phyloP scores from a whole-genome alignment of 2,113 vertebrate species.

The Promerops cafer region DNA sequence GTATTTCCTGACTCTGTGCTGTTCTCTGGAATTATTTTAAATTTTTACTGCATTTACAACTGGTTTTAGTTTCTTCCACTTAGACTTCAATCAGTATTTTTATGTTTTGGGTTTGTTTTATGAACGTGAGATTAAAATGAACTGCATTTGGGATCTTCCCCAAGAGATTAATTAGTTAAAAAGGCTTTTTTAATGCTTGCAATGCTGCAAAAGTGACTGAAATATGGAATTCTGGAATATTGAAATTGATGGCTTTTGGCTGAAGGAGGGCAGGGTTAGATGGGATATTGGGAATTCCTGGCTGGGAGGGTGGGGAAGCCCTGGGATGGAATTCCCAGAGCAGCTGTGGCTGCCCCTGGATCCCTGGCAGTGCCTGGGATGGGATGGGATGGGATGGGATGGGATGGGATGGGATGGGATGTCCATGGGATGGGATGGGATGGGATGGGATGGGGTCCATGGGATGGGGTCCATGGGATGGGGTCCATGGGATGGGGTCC shows the following conservation, averaged over 20 bases:
- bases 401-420: background rate
- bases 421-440: no score
- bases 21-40: background rate
- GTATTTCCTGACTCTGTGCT: background rate
- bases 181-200: background rate
- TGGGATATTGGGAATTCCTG: background rate
- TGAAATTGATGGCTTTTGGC: background rate
- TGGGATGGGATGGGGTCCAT: no score
- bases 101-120: background rate
- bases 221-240: background rate
- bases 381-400: background rate
- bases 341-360: background rate
- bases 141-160: background rate
- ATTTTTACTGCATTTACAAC: background rate
- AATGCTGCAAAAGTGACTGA: background rate
- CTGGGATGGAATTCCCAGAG: background rate
- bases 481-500: no score
- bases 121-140: background rate
- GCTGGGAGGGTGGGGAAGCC: accelerated
- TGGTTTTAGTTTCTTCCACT: background rate
- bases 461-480: no score
- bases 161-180: background rate
- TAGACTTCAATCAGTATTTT: background rate
- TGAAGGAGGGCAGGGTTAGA: background rate
- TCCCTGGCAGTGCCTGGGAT: accelerated